Percentiles rank a stretch among this genome's conserved stretches.
Conservation (phyloP, 1,140 invertebrate species). For the Chrysopa pallens region DNA sequence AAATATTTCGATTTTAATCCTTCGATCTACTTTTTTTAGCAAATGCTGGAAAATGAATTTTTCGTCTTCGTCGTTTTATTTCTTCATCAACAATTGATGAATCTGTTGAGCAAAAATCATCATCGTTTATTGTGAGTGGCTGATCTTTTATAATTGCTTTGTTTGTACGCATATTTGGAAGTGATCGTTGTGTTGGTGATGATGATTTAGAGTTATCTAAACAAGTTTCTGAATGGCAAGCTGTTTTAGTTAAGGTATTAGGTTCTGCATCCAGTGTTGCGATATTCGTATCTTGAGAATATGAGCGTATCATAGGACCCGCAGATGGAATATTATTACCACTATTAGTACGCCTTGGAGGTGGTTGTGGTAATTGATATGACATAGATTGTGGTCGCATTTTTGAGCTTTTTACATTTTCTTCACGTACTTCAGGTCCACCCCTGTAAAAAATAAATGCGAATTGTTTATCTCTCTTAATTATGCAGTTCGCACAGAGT, state of each 20-base stretch:
- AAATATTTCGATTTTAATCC: constrained; percentile 27
- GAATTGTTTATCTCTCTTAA: too few species aligned
- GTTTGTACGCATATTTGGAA: constrained; percentile 3
- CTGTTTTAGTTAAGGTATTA: constrained; percentile 4
- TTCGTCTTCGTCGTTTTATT: constrained; percentile 19
- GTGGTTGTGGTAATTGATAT: background rate
- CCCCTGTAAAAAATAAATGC: too few species aligned
- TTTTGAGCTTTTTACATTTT: constrained; percentile 7
- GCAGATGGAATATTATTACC: background rate
- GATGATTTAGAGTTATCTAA: constrained; percentile 13
- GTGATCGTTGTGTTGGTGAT: constrained; percentile 2
- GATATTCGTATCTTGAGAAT: constrained; percentile 24
- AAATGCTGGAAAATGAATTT: constrained; percentile 20
- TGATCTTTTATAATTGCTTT: constrained; percentile 14
- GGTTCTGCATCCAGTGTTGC: constrained; percentile 12
- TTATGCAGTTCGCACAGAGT: too few species aligned
- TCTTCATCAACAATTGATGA: constrained; percentile 21
- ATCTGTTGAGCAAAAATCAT: constrained; percentile 23
- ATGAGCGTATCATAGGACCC: constrained; percentile 18
- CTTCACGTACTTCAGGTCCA: background rate
- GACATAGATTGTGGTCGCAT: constrained; percentile 4
- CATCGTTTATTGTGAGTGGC: constrained; percentile 12
- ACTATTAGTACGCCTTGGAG: constrained; percentile 4
- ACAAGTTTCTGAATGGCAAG: constrained; percentile 28
- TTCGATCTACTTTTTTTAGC: constrained; percentile 15